These are phyloP conservation scores for Cynaeus angustus DNA, from an alignment of 2,888 invertebrate genomes.

Conservation along the genomic window DNA sequence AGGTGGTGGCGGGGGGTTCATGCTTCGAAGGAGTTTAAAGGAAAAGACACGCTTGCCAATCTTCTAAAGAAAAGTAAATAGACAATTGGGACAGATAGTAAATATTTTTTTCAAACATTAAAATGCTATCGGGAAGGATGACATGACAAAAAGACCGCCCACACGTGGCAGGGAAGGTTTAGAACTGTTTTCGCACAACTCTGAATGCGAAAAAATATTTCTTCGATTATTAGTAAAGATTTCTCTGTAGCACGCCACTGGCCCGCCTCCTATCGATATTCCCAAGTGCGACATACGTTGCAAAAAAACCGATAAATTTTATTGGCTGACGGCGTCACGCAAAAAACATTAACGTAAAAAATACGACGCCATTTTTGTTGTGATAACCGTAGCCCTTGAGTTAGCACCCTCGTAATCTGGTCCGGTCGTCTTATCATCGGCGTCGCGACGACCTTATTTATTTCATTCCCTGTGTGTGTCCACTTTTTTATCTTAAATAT, in stretches of 20 bases:
- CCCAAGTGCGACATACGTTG: constrained; percentile 58
- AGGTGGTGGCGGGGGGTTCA: constrained; percentile 35
- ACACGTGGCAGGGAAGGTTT: too few species aligned
- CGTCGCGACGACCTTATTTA: constrained; percentile 41
- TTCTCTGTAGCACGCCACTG: constrained; percentile 6
- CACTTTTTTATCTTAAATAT: constrained; percentile 47
- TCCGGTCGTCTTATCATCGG: constrained; percentile 53
- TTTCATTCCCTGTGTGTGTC: constrained; percentile 28
- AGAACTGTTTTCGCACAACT: too few species aligned
- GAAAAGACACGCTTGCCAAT: constrained; percentile 45
- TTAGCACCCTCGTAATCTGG: constrained; percentile 53
- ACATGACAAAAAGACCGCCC: neutral
- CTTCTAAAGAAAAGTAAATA: constrained; percentile 39
- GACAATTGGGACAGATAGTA: constrained; percentile 37
- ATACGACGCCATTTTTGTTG: constrained; percentile 62
- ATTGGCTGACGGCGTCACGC: constrained; percentile 61
- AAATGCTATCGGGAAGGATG: neutral
- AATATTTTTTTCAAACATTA: constrained; percentile 17
- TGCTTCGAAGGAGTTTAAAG: constrained; percentile 30
- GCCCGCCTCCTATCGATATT: constrained; percentile 40
- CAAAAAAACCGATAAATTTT: constrained; percentile 62
- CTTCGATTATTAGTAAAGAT: neutral
- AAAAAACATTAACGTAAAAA: constrained; percentile 63
- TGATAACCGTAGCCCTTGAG: constrained; percentile 56
- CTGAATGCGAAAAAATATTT: too few species aligned